These are phyloP conservation scores for Agriopis aurantiaria DNA, from an alignment of 2,888 invertebrate species.

Conservation along the genomic window DNA sequence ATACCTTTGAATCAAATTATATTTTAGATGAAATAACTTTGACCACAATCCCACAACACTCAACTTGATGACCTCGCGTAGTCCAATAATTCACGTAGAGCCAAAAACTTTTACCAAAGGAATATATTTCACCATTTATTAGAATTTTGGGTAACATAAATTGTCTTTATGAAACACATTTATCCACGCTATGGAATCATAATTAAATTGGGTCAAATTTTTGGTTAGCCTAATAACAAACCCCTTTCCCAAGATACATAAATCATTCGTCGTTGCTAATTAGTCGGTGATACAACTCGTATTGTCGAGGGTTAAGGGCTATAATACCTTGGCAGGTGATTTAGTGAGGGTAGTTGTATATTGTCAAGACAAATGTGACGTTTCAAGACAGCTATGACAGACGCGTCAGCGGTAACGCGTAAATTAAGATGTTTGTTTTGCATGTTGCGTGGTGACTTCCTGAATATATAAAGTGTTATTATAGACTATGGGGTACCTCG, in stretches of 20 bases:
- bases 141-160: slow-evolving; percentile 22
- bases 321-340: slow-evolving; percentile 24
- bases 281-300: slow-evolving; percentile 31
- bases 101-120: slow-evolving; percentile 13
- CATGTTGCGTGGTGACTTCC: slow-evolving; percentile 32
- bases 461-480: slow-evolving; percentile 20
- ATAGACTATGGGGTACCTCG: slow-evolving; percentile 12
- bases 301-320: slow-evolving; percentile 37
- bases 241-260: slow-evolving; percentile 26
- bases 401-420: slow-evolving; percentile 48
- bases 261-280: slow-evolving; percentile 31
- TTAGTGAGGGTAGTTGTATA: slow-evolving; percentile 26
- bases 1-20: neutral
- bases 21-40: neutral
- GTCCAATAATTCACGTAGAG: neutral
- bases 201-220: slow-evolving; percentile 44
- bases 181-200: slow-evolving; percentile 25
- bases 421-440: slow-evolving; percentile 40
- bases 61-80: neutral
- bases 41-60: neutral
- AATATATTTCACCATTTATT: slow-evolving; percentile 20
- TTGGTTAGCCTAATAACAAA: slow-evolving; percentile 53
- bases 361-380: slow-evolving; percentile 51
- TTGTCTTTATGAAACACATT: slow-evolving; percentile 26
- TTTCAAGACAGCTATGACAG: slow-evolving; percentile 55